Evolutionary conservation across 1,140 invertebrate genomes (phyloP).

Genomic region (Calliphora vicina): DNA sequence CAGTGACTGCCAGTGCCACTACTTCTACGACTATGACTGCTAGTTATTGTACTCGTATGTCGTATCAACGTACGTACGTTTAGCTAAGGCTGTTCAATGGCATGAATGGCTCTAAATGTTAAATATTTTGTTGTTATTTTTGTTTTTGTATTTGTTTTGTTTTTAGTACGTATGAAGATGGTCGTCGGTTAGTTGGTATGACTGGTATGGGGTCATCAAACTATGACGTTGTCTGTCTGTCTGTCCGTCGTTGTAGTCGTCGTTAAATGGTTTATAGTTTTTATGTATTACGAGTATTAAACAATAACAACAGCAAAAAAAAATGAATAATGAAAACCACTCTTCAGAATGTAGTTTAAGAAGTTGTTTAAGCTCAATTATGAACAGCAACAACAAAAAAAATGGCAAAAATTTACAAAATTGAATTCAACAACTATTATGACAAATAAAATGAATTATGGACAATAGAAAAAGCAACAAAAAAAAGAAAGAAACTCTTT

Average conservation of each 20-base stretch:
- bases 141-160: no score
- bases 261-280: not conserved
- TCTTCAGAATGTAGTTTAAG: conserved; percentile 12
- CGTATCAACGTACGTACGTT: no score
- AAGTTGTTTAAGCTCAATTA: conserved; percentile 5
- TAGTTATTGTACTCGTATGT: no score
- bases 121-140: not conserved
- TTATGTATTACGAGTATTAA: not conserved
- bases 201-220: conserved; percentile 11
- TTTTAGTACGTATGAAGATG: no score
- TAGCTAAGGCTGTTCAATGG: no score
- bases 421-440: not conserved
- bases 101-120: not conserved
- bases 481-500: not conserved
- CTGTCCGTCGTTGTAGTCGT: not conserved
- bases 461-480: not conserved
- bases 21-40: no score
- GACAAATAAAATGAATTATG: conserved; percentile 1
- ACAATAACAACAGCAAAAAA: not conserved
- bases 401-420: not conserved
- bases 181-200: not conserved
- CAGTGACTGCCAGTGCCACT: no score
- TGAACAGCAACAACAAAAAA: not conserved
- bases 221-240: not conserved
- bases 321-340: not conserved